Evolutionary conservation across 2,797 vertebrate species (phyloP).

Genomic region (Mormyrops attenuatus): DNA sequence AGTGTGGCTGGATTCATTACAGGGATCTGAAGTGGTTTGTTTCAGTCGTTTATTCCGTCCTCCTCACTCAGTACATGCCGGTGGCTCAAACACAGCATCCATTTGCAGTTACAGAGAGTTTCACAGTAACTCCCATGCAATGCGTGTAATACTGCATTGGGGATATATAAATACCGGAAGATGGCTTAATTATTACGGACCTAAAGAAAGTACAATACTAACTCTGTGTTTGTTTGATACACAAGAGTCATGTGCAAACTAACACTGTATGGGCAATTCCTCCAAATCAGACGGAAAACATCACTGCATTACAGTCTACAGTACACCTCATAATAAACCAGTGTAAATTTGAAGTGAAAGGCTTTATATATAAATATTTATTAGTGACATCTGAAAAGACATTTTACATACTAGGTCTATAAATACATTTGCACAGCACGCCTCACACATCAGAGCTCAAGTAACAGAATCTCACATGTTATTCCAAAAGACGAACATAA

Average conservation of each 20-base stretch:
- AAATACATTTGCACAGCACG: constrained; percentile 75
- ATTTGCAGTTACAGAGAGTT: not conserved
- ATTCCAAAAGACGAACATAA: constrained; percentile 48
- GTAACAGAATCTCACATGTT: constrained; percentile 57
- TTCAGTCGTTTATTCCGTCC: not conserved
- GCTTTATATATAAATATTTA: constrained; percentile 57
- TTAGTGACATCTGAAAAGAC: constrained; percentile 61
- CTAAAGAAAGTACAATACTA: not conserved
- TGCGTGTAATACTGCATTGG: not conserved
- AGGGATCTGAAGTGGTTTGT: not conserved
- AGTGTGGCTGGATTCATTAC: not conserved
- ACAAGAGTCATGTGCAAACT: not conserved
- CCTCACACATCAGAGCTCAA: constrained; percentile 55
- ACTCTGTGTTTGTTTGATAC: not conserved
- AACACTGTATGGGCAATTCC: not conserved
- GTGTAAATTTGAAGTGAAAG: constrained; percentile 1
- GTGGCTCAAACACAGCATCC: not conserved
- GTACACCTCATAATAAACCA: not conserved
- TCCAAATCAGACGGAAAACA: not conserved
- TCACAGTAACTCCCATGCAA: not conserved
- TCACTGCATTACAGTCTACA: not conserved
- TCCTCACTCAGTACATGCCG: not conserved
- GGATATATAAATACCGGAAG: not conserved
- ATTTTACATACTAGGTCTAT: constrained; percentile 68
- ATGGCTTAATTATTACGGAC: not conserved